Evolutionary conservation across 2,113 vertebrate species (phyloP).

Genomic region (Phalacrocorax pelagicus): DNA sequence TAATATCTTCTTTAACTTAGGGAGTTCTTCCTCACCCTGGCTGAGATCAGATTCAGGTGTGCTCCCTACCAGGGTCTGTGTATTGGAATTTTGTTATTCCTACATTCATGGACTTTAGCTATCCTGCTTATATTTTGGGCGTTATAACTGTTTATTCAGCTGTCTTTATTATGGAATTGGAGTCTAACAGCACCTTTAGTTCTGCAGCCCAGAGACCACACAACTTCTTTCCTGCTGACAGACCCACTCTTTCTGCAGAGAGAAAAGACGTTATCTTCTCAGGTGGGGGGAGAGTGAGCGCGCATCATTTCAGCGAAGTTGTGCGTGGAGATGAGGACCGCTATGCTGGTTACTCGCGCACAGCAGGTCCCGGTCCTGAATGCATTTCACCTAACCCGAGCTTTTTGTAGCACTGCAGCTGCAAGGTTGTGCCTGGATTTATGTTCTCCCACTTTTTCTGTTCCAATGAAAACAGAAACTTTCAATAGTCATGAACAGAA

Average conservation of each 20-base stretch:
- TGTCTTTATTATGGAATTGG: neutral
- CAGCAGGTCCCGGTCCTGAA: neutral
- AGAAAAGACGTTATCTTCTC: neutral
- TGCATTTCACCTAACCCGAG: neutral
- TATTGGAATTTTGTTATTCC: neutral
- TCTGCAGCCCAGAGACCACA: neutral
- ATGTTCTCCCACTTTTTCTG: neutral
- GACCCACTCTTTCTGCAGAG: neutral
- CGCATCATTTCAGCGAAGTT: neutral
- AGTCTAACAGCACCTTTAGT: neutral
- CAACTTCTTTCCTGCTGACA: neutral
- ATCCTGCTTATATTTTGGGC: neutral
- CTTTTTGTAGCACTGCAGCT: neutral
- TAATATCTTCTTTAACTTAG: neutral
- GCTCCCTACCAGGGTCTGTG: neutral
- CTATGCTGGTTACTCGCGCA: accelerated
- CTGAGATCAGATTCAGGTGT: neutral
- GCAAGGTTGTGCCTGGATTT: neutral
- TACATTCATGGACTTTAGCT: neutral
- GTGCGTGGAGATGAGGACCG: neutral
- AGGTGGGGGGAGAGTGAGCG: too few species aligned
- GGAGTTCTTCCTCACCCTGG: neutral
- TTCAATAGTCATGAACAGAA: neutral
- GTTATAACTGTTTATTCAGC: neutral
- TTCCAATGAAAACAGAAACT: neutral